Percentiles rank a stretch among this genome's conserved stretches.
phyloP scores from a whole-genome alignment of 2,113 vertebrate genomes.

The Spea multiplicata region DNA sequence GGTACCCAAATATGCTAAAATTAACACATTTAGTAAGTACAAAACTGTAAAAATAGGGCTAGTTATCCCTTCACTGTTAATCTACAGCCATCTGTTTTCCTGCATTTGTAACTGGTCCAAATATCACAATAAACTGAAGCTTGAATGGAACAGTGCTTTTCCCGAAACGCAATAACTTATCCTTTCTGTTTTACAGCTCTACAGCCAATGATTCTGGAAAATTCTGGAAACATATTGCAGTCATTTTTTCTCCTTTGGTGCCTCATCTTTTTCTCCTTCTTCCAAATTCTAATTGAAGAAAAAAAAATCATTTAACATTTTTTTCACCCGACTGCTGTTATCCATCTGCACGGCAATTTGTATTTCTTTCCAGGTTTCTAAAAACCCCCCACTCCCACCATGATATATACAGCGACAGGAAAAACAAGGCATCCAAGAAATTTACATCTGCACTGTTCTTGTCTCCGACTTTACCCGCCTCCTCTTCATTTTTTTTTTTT shows the following conservation, averaged over 20 bases:
- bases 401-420: conserved; percentile 26
- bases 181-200: neutral
- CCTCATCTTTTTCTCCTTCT: conserved; percentile 12
- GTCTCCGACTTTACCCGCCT: no score
- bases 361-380: conserved; percentile 29
- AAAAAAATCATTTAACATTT: neutral
- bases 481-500: conserved; percentile 18
- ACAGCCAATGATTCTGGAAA: conserved; percentile 37
- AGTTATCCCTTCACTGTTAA: conserved; percentile 13
- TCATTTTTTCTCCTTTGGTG: conserved; percentile 8
- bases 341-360: conserved; percentile 48
- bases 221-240: conserved; percentile 26
- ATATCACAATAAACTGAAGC: conserved; percentile 13
- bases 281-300: conserved; percentile 34
- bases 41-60: neutral
- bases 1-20: neutral
- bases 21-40: neutral
- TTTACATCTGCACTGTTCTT: conserved; percentile 23
- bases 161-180: conserved; percentile 1
- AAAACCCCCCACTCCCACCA: neutral
- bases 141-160: conserved; percentile 23
- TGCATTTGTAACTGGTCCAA: conserved; percentile 15
- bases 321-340: conserved; percentile 19
- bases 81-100: conserved; percentile 29
- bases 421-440: conserved; percentile 36